Base-by-base conservation (phyloP, 1,140 invertebrate genomes). In the Dendroctonus ponderosae region DNA sequence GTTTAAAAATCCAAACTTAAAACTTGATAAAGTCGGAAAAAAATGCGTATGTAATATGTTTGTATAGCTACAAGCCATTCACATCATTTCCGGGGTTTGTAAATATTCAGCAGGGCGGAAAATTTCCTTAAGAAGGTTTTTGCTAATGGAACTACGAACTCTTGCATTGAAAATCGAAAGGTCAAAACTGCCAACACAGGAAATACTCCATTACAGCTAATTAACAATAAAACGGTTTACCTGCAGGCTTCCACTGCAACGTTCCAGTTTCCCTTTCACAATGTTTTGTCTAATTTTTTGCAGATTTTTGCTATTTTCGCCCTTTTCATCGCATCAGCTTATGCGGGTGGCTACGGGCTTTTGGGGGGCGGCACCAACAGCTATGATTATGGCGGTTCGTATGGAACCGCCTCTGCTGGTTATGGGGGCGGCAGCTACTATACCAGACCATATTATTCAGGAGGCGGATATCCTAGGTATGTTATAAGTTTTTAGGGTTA, bases 281-380 rank as follows among this genome's bases (percentile, higher is more conserved):
- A 46, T 46, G 12, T 12, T 11, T 46, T 46, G 12, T 2, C 5
- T 46, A 12, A 11, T 46, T 46, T 46, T 12, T 12, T 11, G 43
- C 8, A 12, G 8, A 9, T 46, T 46, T 46, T 46, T 46, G 12
- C 12, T 12, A 4, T 51, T 15, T 26, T n/a, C 26, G 48, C 59
- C 12, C 5, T 52, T 7, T 7, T 62, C 3, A 15, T 52, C 26
- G 50, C 48, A 6, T 43, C 59, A 26, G 41, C 57, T 6, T 62
- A 14, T 37, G 59, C 44, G 9, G 59, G 59, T 9, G 59, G 59
- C 9, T 62, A 62, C 48, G 59, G 59, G n/a, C 48, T 62, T n/a
- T 38, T 62, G 15, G 59, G 59, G 11, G 39, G 53, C 14, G 40
- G 59, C 44, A 41, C 39, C 15, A 44, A 14, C 5, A 42, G 59